Evolutionary conservation across 2,888 invertebrate genomes (phyloP), one percentile per base, ranked within the genome.

Genomic region (Pseudococcus viburni): DNA sequence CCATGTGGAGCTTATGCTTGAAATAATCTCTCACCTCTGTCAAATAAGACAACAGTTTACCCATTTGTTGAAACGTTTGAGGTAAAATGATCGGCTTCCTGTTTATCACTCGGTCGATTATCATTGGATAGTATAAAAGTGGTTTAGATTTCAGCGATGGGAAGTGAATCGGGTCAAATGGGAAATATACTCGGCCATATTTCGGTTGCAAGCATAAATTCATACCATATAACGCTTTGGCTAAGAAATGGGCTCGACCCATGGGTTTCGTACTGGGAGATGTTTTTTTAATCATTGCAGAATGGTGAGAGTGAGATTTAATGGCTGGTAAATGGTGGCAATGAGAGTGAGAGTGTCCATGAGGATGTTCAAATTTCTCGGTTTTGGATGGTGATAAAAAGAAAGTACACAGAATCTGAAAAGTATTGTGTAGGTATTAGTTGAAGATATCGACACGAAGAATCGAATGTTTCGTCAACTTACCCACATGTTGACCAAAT

Each of bases 81-180:
- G 73, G 73, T 73, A 73, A 73, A 39, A 73, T 73, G 73, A 73
- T 73, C 15, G 73, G 73, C 33, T 73, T 73, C 17, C 73, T 17
- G 33, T 73, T 73, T 73, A 73, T 26, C 17, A 73, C 73, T 3
- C 73, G 26, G 8, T 73, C 33, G 6, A 73, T 73, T 33, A 73
- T 73, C 33, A 73, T 33, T 0, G 73, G 73, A 33, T 73, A 73
- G 73, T 73, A 73, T 8, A 73, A 17, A 33, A 73, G 73, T 26
- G 73, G 73, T 73, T 73, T 73, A 3, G 33, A 26, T 7, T 33
- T 26, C 15, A 33, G 33, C 5, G 73, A 33, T 15, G 73, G 33
- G 15, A 73, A 73, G 19, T 64, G 64, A 19, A 22, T 22, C 8
- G 22, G 19, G 22, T 64, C 64, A 11, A 64, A 64, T 22, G 64